Conservation (phyloP, 2,888 invertebrate species). For the Anticlea derivata region DNA sequence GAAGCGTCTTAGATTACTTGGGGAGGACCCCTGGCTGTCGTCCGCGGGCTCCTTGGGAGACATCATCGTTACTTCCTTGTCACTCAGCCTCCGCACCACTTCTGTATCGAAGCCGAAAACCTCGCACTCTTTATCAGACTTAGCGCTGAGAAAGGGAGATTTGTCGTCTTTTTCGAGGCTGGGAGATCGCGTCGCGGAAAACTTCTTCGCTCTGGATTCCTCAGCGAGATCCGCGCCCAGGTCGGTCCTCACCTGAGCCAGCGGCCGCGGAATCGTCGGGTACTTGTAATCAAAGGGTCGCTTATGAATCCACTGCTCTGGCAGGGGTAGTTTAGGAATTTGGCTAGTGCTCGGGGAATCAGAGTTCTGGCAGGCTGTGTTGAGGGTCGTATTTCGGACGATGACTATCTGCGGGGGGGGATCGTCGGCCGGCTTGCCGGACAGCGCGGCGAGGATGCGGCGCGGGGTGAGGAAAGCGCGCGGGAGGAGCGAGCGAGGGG, state of each 20-base stretch:
- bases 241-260: slow-evolving; percentile 64
- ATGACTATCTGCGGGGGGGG: slow-evolving; percentile 45
- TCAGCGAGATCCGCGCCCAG: slow-evolving; percentile 62
- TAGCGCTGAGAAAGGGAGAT: slow-evolving; percentile 68
- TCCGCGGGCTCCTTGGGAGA: slow-evolving; percentile 50
- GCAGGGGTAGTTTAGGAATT: slow-evolving; percentile 67
- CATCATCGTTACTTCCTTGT: slow-evolving; percentile 47
- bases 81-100: slow-evolving; percentile 54
- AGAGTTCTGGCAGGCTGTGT: slow-evolving; percentile 30
- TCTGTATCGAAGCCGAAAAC: slow-evolving; percentile 73
- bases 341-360: slow-evolving; percentile 45
- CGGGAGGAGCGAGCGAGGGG: slow-evolving; percentile 33
- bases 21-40: slow-evolving; percentile 54
- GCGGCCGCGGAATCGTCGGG: slow-evolving; percentile 64
- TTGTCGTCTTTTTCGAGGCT: slow-evolving; percentile 81
- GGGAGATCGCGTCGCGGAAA: slow-evolving; percentile 75
- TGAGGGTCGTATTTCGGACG: slow-evolving; percentile 42
- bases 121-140: slow-evolving; percentile 47
- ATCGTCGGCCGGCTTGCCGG: slow-evolving; percentile 42
- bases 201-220: slow-evolving; percentile 67
- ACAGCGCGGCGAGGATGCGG: slow-evolving; percentile 42
- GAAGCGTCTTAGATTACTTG: slow-evolving; percentile 64
- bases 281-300: slow-evolving; percentile 70
- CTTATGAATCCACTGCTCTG: slow-evolving; percentile 76
- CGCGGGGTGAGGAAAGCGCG: slow-evolving; percentile 37